Evolutionary conservation across 2,888 invertebrate species (phyloP).

Genomic region (Chrysolina americana): DNA sequence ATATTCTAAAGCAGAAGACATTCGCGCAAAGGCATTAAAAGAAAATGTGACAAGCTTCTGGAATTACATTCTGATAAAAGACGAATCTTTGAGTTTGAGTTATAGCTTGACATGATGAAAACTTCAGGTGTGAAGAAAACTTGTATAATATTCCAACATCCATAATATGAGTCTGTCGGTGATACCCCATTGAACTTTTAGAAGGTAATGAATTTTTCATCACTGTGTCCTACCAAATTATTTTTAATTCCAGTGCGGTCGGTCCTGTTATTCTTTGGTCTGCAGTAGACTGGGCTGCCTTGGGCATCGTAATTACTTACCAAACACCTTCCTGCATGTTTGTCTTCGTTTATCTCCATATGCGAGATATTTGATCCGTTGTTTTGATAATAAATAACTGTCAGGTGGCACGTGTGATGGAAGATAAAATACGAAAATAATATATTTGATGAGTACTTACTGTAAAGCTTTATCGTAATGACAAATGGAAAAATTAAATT

Average conservation of each 20-base stretch:
- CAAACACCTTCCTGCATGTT: constrained; percentile 21
- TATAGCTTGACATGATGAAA: no score
- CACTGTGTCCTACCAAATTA: background rate
- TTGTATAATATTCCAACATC: no score
- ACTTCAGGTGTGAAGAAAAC: no score
- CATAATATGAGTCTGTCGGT: no score
- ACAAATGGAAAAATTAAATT: background rate
- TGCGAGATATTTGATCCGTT: constrained; percentile 19
- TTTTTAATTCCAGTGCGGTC: background rate
- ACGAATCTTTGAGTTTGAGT: no score
- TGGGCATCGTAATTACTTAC: constrained; percentile 13
- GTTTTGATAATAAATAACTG: constrained; percentile 32
- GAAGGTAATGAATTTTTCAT: background rate
- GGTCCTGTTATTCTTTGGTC: background rate
- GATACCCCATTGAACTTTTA: no score
- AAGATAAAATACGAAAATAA: constrained; percentile 13
- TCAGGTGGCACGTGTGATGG: constrained; percentile 24
- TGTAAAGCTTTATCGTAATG: background rate
- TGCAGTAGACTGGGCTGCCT: background rate
- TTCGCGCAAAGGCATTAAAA: no score
- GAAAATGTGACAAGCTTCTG: no score
- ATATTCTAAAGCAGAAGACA: no score
- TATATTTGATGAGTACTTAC: background rate
- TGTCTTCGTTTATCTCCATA: constrained; percentile 23
- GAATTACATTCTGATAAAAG: no score